Evolutionary conservation across 1,140 invertebrate species (phyloP), one percentile per base, ranked within the genome.

Genomic region (Lepidotrigona ventralis): DNA sequence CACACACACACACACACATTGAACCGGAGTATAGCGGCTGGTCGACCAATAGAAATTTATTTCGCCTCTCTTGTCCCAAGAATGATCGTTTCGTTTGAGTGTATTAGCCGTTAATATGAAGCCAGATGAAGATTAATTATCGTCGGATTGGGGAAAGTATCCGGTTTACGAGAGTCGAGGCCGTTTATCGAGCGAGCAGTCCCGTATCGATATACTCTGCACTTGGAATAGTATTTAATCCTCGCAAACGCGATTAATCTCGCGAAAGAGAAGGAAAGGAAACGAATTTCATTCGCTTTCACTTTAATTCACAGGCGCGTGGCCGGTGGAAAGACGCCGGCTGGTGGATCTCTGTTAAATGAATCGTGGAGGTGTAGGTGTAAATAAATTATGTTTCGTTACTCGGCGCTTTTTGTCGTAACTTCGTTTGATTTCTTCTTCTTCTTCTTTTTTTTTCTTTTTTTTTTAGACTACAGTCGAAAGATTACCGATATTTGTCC

Each of bases 41-140:
- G 5, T 5, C 64, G 77, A 19, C 21, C 64, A 33, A 76, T 76
- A 46, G 74, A 77, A 64, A 66, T 63, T 78, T 78, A 39, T 58
- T 58, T 60, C 33, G 15, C 19, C 69, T 51, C 23, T 58, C 26
- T 60, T 60, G 23, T 58, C 0, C 54, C 21, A 58, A n/a, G 56
- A 33, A 60, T 39, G 33, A 75, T 60, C 54, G 56, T 60, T 46
- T 26, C 29, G 51, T n/a, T 78, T 29, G 26, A 54, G 39, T 21
- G 29, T 54, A 33, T 51, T 78, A 29, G 51, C 68, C 64, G 51
- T 78, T 68, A 78, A 68, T 19, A 53, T 9, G 51, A 39, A n/a
- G 8, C 17, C 14, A 11, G 39, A 53, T n/a, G 17, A 64, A 46
- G 60, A 26, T 39, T 39, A 76, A 63, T 75, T 51, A 76, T 76